Evolutionary conservation across 2,113 vertebrate species (phyloP).

Genomic region (Ptyas mucosa): DNA sequence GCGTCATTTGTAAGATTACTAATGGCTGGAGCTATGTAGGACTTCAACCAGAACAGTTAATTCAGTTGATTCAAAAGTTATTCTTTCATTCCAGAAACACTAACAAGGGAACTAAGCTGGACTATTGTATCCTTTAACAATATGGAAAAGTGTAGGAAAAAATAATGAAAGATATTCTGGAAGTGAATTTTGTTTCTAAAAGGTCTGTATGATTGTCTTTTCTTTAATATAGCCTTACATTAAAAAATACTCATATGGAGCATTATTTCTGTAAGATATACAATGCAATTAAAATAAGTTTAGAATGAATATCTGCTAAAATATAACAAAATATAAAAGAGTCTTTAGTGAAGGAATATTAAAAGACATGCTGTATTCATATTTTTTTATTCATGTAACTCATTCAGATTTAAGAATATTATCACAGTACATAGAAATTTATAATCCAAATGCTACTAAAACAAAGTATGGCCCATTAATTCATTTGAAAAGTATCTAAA

Average conservation of each 20-base stretch:
- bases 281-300: neutral
- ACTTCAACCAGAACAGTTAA: neutral
- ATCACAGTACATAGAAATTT: slow-evolving; percentile 63
- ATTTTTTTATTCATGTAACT: slow-evolving; percentile 62
- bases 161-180: neutral
- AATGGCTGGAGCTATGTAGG: neutral
- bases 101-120: neutral
- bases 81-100: neutral
- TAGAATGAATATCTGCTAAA: neutral
- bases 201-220: neutral
- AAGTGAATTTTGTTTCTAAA: neutral
- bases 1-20: neutral
- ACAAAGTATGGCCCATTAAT: slow-evolving; percentile 68
- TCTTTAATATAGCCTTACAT: neutral
- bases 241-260: neutral
- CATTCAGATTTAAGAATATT: slow-evolving; percentile 57
- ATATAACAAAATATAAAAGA: neutral
- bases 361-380: slow-evolving; percentile 13
- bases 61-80: neutral
- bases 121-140: neutral
- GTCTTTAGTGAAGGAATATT: neutral
- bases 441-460: slow-evolving; percentile 66
- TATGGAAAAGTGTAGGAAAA: neutral
- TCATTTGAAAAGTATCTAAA: slow-evolving; percentile 69
- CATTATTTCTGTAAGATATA: neutral